Evolutionary conservation across 2,888 invertebrate species (phyloP), one percentile per base, ranked within the genome.

Genomic region (Coelopa pilipes): DNA sequence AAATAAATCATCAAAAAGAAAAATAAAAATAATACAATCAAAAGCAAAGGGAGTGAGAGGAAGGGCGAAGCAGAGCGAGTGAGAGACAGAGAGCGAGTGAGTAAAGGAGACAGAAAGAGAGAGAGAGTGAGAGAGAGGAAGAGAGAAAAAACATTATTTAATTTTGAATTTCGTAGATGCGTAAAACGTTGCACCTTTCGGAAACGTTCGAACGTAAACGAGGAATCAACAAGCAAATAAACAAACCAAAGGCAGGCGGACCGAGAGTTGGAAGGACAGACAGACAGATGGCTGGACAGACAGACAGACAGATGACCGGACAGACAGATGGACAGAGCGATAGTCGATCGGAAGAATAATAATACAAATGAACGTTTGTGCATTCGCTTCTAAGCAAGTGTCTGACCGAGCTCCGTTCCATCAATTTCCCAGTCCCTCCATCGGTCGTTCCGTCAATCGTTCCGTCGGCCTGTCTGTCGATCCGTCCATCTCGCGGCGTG

Each of bases 1-100:
- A 60, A 13, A 17, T 9, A 72, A 69, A 68, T 55, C 19, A 9
- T 57, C 49, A 9, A 71, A 72, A 65, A 67, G 15, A 53, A 53
- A 55, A 13, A 24, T 69, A 70, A 73, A 73, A 77, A 73, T 74
- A 77, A 76, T 78, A 45, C 24, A 55, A 63, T 11, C 24, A 55
- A 63, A 10, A 69, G 49, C 5, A 67, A 50, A 63, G 15, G 17
- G n/a, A n/a, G 46, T 15, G 11, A 10, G 15, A 63, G n/a, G 13
- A 17, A 7, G 17, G 2, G 47, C 21, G 50, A 67, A 15, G 7
- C 24, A 55, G 50, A 34, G 34, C 4, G 34, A 7, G 34, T 4
- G 34, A 34, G 34, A 4, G 34, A 34, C 2, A 7, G 34, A 63
- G n/a, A 65, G 17, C 17, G 46, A 65, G 45, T n/a, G n/a, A 10